Conservation (phyloP, 2,888 invertebrate species). For the Oscheius sp. region DNA sequence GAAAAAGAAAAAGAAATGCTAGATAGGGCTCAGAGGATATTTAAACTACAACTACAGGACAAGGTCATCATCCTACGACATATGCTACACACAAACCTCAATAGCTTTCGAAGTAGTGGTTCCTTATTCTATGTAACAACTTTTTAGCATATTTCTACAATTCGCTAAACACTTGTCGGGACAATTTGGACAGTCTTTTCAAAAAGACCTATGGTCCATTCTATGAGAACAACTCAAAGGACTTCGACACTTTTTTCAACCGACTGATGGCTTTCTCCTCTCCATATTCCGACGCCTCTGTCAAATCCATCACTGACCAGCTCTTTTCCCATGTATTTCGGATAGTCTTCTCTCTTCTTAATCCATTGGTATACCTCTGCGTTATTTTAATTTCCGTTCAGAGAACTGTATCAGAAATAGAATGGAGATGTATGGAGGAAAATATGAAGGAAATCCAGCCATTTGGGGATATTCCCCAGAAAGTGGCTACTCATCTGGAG, state of each 20-base stretch:
- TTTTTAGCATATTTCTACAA: slow-evolving; percentile 30
- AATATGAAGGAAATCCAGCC: slow-evolving; percentile 92
- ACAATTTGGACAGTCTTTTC: slow-evolving; percentile 48
- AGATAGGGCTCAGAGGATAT: slow-evolving; percentile 20
- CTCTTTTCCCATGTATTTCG: slow-evolving; percentile 51
- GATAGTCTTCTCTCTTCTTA: slow-evolving; percentile 50
- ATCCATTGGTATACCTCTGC: slow-evolving; percentile 46
- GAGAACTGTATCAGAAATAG: slow-evolving; percentile 73
- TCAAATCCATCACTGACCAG: slow-evolving; percentile 26
- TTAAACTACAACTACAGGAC: slow-evolving; percentile 20
- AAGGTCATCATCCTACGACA: slow-evolving; percentile 25
- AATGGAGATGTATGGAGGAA: slow-evolving; percentile 85
- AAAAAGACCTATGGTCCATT: slow-evolving; percentile 55
- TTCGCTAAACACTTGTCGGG: slow-evolving; percentile 27
- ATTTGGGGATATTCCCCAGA: slow-evolving; percentile 92
- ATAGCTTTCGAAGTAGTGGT: slow-evolving; percentile 19
- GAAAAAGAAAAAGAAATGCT: slow-evolving; percentile 18
- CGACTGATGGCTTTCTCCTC: slow-evolving; percentile 24
- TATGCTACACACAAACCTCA: slow-evolving; percentile 21
- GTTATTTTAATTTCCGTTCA: slow-evolving; percentile 10
- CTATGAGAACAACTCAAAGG: slow-evolving; percentile 45
- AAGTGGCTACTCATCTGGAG: slow-evolving; percentile 84
- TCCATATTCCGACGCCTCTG: slow-evolving; percentile 22
- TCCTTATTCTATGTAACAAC: not conserved
- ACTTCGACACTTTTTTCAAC: slow-evolving; percentile 28